Percentiles rank a stretch among this genome's conserved stretches.
Conservation (phyloP, 2,113 vertebrate genomes). For the Neopipo cinnamomea region DNA sequence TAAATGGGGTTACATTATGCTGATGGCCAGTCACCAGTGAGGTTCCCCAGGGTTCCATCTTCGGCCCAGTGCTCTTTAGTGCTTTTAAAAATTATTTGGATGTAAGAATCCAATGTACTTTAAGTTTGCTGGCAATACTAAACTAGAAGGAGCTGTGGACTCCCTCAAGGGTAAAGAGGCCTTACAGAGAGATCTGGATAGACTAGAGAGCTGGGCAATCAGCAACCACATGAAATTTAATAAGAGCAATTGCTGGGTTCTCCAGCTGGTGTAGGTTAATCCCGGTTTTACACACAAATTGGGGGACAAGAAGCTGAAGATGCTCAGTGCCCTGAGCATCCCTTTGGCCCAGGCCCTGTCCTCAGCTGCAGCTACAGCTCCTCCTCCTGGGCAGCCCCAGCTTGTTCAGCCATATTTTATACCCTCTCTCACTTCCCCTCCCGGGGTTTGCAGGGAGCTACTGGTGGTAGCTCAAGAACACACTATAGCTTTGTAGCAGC, state of each 20-base stretch:
- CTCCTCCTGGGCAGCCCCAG: not conserved
- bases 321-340: not conserved
- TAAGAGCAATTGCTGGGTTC: not conserved
- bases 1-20: not conserved
- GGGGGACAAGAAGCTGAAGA: not conserved
- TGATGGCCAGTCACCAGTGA: not conserved
- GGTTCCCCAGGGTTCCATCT: not conserved
- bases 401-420: accelerated
- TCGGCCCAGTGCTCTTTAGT: not conserved
- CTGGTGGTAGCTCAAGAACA: not conserved
- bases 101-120: not conserved
- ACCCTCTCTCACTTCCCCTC: not conserved
- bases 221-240: not conserved
- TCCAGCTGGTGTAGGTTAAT: not conserved
- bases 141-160: not conserved
- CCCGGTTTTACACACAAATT: not conserved
- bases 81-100: not conserved
- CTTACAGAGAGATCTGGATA: not conserved
- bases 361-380: not conserved
- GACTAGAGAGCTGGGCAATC: not conserved
- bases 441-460: not conserved
- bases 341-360: not conserved
- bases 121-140: accelerated
- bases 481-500: not conserved
- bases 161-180: not conserved